Evolutionary conservation across 2,797 vertebrate genomes (phyloP).

Genomic region (Chromis chromis): DNA sequence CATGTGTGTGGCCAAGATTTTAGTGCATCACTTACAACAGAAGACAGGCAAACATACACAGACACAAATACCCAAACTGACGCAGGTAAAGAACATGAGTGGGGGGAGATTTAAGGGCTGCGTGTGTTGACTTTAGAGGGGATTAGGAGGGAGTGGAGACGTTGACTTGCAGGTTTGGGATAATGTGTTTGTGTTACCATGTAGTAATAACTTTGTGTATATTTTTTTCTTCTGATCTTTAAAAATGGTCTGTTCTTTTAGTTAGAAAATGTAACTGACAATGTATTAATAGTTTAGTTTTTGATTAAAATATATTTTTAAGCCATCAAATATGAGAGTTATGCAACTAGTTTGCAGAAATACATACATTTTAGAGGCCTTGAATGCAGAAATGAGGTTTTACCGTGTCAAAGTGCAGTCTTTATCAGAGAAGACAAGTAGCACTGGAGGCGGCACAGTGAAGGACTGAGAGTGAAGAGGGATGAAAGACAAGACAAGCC

Average conservation of each 20-base stretch:
- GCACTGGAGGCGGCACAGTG: conserved; percentile 16
- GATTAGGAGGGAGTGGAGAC: conserved; percentile 35
- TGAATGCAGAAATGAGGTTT: neutral
- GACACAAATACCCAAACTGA: conserved; percentile 9
- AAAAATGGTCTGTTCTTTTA: no score
- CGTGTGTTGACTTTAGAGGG: conserved; percentile 30
- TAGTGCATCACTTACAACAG: neutral
- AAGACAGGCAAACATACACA: conserved; percentile 24
- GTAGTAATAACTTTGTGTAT: neutral
- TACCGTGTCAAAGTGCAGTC: no score
- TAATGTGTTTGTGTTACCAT: conserved; percentile 7
- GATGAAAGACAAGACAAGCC: conserved; percentile 54
- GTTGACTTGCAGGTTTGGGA: neutral
- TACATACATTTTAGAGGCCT: neutral
- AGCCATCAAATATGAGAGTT: no score
- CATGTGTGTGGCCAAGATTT: no score
- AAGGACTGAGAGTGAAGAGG: conserved; percentile 30
- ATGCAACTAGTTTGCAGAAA: neutral
- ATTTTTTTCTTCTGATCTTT: no score
- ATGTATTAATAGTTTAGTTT: no score
- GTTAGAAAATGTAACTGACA: no score
- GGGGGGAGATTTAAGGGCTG: neutral
- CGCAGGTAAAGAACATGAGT: neutral
- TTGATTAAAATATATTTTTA: no score
- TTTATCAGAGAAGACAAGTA: conserved; percentile 24